phyloP scores from a whole-genome alignment of 2,113 vertebrate genomes.

The Cariama cristata region DNA sequence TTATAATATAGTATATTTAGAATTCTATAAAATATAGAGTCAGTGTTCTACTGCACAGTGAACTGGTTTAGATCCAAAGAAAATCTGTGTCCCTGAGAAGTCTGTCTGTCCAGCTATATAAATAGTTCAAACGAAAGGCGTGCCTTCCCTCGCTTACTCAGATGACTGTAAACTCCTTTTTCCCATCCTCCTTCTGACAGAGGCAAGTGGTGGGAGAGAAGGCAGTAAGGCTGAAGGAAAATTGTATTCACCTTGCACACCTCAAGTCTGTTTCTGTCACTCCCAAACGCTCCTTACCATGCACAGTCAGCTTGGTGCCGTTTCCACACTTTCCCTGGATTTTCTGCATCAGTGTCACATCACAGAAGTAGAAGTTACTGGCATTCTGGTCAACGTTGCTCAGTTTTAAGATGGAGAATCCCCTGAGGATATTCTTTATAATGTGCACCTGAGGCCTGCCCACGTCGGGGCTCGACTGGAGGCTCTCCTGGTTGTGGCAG shows the following conservation, averaged over 20 bases:
- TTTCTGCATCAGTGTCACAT: neutral
- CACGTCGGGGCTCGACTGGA: fast-evolving
- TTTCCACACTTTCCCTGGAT: neutral
- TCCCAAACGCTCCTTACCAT: neutral
- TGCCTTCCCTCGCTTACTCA: neutral
- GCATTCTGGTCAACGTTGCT: neutral
- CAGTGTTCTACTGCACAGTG: neutral
- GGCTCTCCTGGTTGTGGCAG: neutral
- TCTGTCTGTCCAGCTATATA: neutral
- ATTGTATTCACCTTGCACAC: neutral
- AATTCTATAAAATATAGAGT: neutral
- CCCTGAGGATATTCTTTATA: neutral
- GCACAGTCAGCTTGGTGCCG: neutral
- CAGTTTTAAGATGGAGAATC: neutral
- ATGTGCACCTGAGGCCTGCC: neutral
- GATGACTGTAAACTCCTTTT: neutral
- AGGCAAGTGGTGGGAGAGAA: neutral
- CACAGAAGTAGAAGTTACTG: neutral
- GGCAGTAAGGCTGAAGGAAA: neutral
- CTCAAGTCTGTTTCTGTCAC: neutral
- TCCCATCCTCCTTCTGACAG: neutral
- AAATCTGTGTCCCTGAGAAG: neutral
- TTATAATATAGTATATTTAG: too few species aligned
- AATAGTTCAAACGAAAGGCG: neutral
- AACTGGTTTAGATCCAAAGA: neutral